A percentile compares a stretch with the other conserved stretches of the same genome.
Evolutionary conservation across 2,888 invertebrate genomes (phyloP).

Genomic region (Volucella zonaria): DNA sequence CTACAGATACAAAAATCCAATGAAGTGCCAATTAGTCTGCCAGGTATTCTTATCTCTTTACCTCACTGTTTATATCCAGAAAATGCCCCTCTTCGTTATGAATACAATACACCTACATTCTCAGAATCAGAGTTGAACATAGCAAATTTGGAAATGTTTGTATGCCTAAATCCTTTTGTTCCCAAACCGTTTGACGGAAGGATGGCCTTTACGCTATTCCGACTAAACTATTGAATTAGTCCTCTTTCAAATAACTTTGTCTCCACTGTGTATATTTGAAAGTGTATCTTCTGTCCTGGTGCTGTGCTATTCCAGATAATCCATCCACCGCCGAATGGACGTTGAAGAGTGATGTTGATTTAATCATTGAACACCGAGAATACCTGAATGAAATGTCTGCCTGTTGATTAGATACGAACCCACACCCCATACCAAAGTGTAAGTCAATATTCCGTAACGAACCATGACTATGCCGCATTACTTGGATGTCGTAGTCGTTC

Average conservation of each 20-base stretch:
- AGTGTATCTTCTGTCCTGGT: too few species aligned
- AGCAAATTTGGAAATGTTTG: background rate
- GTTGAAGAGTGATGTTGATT: too few species aligned
- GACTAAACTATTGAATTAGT: background rate
- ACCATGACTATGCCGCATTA: slow-evolving; percentile 8
- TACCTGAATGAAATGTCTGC: slow-evolving; percentile 7
- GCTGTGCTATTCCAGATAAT: too few species aligned
- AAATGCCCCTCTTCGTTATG: background rate
- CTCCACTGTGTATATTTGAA: too few species aligned
- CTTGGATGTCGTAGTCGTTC: slow-evolving; percentile 16
- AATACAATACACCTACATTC: background rate
- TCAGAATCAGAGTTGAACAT: background rate
- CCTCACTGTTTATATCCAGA: slow-evolving; percentile 25
- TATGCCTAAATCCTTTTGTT: background rate
- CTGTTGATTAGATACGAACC: background rate
- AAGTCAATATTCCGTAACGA: slow-evolving; percentile 59
- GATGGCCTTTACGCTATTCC: slow-evolving; percentile 16
- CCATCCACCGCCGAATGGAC: too few species aligned
- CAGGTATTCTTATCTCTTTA: background rate
- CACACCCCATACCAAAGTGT: slow-evolving; percentile 9
- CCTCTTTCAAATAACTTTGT: background rate
- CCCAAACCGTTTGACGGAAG: slow-evolving; percentile 20
- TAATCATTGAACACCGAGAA: background rate
- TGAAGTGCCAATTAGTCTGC: background rate
- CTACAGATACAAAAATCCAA: background rate